A percentile compares a stretch with the other conserved stretches of the same genome.
These are phyloP conservation scores for Acanthoscelides obtectus DNA, from an alignment of 2,888 invertebrate species.

Conservation along the genomic window DNA sequence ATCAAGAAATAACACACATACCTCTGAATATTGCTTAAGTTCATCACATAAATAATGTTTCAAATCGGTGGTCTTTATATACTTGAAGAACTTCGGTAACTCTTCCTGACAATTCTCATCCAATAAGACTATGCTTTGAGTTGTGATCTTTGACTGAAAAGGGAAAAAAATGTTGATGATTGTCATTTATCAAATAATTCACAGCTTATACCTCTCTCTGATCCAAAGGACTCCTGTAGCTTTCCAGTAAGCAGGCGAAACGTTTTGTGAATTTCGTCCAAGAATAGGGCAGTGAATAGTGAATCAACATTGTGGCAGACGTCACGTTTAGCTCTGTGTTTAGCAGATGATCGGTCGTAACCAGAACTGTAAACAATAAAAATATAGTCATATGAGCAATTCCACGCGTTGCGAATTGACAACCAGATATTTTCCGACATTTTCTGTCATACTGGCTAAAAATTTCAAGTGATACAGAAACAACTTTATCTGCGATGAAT, in stretches of 20 bases:
- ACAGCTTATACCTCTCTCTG: conserved; percentile 38
- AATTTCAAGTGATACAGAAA: too few species aligned
- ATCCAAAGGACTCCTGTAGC: conserved; percentile 48
- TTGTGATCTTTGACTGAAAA: conserved; percentile 25
- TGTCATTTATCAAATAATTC: not conserved
- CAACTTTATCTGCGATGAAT: too few species aligned
- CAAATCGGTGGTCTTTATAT: conserved; percentile 33
- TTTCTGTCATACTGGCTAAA: too few species aligned
- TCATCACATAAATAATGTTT: conserved; percentile 32
- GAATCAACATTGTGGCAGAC: conserved; percentile 63
- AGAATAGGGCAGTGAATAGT: conserved; percentile 63
- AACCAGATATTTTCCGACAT: too few species aligned
- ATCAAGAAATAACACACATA: conserved; percentile 23
- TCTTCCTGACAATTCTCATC: conserved; percentile 45
- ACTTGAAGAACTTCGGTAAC: conserved; percentile 42
- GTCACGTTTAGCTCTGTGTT: conserved; percentile 56
- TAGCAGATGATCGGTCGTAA: conserved; percentile 67
- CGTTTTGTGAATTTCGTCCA: conserved; percentile 67
- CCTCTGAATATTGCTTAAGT: conserved; percentile 36
- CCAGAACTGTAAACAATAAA: conserved; percentile 51
- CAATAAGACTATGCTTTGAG: conserved; percentile 28
- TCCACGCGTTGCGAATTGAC: too few species aligned
- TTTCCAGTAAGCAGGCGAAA: conserved; percentile 62
- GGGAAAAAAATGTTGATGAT: conserved; percentile 2
- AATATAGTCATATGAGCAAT: not conserved